Evolutionary conservation across 2,888 invertebrate genomes (phyloP), one percentile per base, ranked within the genome.

Genomic region (Priocnemis perturbator): DNA sequence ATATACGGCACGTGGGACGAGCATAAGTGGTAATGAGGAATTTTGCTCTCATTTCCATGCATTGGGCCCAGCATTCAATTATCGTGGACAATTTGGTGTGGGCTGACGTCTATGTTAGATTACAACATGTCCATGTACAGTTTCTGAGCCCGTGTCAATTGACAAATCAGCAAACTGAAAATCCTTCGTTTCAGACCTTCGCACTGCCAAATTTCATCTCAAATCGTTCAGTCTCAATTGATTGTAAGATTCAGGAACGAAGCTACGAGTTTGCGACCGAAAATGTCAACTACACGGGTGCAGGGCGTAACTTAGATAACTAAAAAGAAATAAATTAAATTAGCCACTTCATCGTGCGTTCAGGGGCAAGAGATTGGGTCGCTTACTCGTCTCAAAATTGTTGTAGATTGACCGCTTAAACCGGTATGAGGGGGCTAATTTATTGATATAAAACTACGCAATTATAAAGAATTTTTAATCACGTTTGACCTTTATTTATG

Each of bases 101-200:
- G 88, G 89, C 88, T 88, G 88, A 88, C 88, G 84, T 88, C 84
- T 87, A 86, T 89, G 89, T 89, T 88, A 88, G 89, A 88, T 78
- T 85, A 86, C 85, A 87, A 87, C 86, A 86, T 86, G 87, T 88
- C 84, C 86, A 88, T 87, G 83, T 83, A 85, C 81, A 83, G 82
- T 82, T 81, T 79, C 85, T 82, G 83, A 78, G 84, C 84, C 82
- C 81, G 81, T 85, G 85, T 85, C 83, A 84, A 76, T 63, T 77
- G 67, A 76, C 5, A 3, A 78, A 78, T 83, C 78, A 80, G 80
- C 81, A 77, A 69, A 67, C 63, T 66, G 62, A 59, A n/a, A n/a
- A 63, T 56, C 63, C 30, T 63, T n/a, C 30, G 37, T 20, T 63
- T 48, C 37, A 26, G 3, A 4, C 7, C 26, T 26, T 47, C 17